These are phyloP conservation scores for Hypanus sabinus DNA, from an alignment of 2,113 vertebrate genomes.

Conservation along the genomic window DNA sequence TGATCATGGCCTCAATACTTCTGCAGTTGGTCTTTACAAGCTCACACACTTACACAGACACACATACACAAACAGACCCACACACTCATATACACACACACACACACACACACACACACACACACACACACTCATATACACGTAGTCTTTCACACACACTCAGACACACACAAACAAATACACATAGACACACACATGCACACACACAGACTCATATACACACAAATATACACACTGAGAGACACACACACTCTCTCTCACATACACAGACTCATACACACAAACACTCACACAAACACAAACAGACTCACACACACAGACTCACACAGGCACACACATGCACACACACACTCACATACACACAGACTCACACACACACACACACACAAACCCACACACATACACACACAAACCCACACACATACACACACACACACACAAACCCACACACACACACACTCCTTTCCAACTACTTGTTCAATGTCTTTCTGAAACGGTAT, in stretches of 20 bases:
- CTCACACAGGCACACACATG: neutral
- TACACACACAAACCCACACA: neutral
- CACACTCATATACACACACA: no score
- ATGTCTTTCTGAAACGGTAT: no score
- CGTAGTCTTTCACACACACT: neutral
- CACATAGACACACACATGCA: neutral
- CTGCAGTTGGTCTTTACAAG: no score
- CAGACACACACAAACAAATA: no score
- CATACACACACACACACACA: neutral
- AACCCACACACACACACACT: neutral
- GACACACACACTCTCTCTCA: neutral
- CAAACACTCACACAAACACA: neutral
- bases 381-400: neutral
- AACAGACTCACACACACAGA: neutral
- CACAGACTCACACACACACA: neutral
- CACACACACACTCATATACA: no score
- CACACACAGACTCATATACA: slow-evolving; percentile 10
- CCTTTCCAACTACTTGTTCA: no score
- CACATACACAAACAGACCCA: no score
- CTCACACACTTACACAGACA: no score
- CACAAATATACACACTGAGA: neutral
- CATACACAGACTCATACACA: neutral
- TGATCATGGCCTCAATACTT: no score
- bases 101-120: no score
- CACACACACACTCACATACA: neutral